phyloP scores from a whole-genome alignment of 2,797 vertebrate genomes.

The Hipposideros larvatus region DNA sequence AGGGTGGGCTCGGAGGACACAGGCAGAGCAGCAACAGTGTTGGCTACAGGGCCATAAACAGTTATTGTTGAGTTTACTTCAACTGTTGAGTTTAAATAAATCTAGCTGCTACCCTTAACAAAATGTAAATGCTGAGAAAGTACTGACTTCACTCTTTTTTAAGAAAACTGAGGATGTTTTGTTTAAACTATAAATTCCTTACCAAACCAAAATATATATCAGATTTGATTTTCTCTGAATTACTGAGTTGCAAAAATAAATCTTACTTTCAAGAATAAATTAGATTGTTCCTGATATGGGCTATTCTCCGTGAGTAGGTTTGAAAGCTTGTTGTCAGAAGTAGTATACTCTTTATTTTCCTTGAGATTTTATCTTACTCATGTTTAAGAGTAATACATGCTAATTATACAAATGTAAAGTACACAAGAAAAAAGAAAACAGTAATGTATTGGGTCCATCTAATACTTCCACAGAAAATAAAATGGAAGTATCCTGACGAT shows the following conservation, averaged over 20 bases:
- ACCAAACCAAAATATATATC: not conserved
- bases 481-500: not conserved
- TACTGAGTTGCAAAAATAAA: not conserved
- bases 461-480: constrained; percentile 20
- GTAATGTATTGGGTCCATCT: not conserved
- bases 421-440: not conserved
- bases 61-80: not conserved
- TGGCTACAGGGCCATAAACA: too few species aligned
- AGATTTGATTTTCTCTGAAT: constrained; percentile 48
- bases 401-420: constrained; percentile 35
- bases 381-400: not conserved
- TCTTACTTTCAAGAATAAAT: constrained; percentile 43
- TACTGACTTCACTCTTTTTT: not conserved
- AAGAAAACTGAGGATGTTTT: not conserved
- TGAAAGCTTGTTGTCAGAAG: constrained; percentile 26
- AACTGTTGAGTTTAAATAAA: not conserved
- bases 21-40: not conserved
- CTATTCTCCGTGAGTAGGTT: not conserved
- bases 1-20: not conserved
- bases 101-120: not conserved
- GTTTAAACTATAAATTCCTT: constrained; percentile 43
- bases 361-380: constrained; percentile 21
- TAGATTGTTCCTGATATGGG: not conserved
- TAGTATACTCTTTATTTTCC: not conserved
- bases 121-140: constrained; percentile 35